A percentile compares a stretch with the other conserved stretches of the same genome.
These are phyloP conservation scores for Propithecus deckenii DNA, from an alignment of 2,797 vertebrate species.

Conservation along the genomic window DNA sequence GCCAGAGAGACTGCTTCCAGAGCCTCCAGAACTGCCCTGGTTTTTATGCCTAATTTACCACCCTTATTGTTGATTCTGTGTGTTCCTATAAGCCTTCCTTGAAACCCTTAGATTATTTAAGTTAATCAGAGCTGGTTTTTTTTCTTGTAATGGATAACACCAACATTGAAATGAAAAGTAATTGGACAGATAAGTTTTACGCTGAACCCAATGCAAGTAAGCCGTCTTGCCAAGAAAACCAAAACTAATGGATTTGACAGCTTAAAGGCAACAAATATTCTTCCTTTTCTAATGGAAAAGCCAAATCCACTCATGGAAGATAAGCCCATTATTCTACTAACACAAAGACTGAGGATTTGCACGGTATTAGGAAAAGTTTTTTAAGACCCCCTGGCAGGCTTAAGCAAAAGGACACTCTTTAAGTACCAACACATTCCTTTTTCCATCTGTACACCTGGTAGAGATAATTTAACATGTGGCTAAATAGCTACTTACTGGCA, in stretches of 20 bases:
- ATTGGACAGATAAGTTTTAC: neutral
- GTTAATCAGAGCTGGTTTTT: neutral
- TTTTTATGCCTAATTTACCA: neutral
- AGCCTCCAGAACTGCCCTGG: neutral
- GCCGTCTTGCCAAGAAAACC: conserved; percentile 35
- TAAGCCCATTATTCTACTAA: conserved; percentile 37
- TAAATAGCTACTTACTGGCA: neutral
- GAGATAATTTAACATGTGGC: neutral
- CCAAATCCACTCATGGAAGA: neutral
- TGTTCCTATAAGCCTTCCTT: neutral
- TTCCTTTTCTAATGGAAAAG: conserved; percentile 54
- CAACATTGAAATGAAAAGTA: neutral
- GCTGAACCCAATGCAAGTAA: neutral
- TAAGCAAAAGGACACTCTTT: neutral
- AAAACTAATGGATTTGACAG: conserved; percentile 48
- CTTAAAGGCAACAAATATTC: conserved; percentile 6
- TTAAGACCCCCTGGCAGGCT: conserved; percentile 51
- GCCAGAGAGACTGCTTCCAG: neutral
- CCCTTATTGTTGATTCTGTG: neutral
- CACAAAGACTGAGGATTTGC: conserved; percentile 33
- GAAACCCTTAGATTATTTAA: neutral
- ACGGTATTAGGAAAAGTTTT: conserved; percentile 42
- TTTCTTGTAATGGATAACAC: conserved; percentile 8
- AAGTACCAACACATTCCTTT: neutral
- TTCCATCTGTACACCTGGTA: conserved; percentile 13